phyloP scores from a whole-genome alignment of 2,113 vertebrate species.

The Myotis lucifugus region DNA sequence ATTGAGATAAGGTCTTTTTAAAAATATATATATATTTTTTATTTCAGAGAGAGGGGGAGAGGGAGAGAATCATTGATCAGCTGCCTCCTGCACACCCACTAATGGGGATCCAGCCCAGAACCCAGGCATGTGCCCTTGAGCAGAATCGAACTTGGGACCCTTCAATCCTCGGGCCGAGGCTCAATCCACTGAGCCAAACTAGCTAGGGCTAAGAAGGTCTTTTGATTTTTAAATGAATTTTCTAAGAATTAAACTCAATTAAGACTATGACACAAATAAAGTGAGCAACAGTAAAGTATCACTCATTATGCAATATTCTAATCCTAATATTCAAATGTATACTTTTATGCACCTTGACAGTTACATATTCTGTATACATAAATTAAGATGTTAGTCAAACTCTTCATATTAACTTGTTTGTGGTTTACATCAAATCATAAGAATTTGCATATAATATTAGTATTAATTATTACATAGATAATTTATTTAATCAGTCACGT shows the following conservation, averaged over 20 bases:
- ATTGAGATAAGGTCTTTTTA: not conserved
- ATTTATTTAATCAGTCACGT: not conserved
- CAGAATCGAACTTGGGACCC: too few relatives aligned
- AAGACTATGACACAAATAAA: not conserved
- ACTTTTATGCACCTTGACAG: not conserved
- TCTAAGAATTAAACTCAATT: conserved; percentile 3
- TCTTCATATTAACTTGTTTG: not conserved
- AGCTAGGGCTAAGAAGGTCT: too few relatives aligned
- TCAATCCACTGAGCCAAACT: too few relatives aligned
- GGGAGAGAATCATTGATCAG: too few relatives aligned
- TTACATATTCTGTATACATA: not conserved
- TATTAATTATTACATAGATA: not conserved
- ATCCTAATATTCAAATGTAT: not conserved
- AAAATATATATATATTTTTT: too few relatives aligned
- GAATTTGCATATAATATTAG: not conserved
- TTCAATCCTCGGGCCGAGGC: too few relatives aligned
- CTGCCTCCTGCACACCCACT: too few relatives aligned
- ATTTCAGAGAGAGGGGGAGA: too few relatives aligned
- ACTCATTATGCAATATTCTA: not conserved
- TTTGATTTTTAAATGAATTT: not conserved
- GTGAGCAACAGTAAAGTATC: not conserved
- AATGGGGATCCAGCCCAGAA: too few relatives aligned
- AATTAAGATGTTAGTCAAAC: not conserved
- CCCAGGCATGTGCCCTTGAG: too few relatives aligned
- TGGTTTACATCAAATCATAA: not conserved